Evolutionary conservation across 2,113 vertebrate genomes (phyloP).

Genomic region (Alligator mississippiensis): DNA sequence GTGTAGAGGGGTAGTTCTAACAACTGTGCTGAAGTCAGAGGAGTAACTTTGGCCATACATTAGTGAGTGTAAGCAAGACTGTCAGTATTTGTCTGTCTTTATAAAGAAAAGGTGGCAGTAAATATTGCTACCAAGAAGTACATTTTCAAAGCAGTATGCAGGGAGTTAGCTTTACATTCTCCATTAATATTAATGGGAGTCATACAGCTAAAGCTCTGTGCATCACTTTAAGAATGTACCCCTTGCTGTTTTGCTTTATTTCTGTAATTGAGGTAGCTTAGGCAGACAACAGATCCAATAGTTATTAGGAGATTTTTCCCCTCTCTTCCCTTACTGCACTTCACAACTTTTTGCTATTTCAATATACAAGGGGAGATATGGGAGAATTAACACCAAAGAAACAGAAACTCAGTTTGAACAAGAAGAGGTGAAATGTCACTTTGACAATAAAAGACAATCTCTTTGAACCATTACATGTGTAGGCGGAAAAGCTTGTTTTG

Average conservation of each 20-base stretch:
- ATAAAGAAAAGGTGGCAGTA: background rate
- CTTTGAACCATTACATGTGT: background rate
- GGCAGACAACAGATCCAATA: background rate
- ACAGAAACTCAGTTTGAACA: background rate
- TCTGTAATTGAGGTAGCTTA: background rate
- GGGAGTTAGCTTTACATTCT: slow-evolving; percentile 1
- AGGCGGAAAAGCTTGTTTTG: background rate
- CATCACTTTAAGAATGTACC: background rate
- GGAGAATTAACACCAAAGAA: background rate
- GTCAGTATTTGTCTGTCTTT: background rate
- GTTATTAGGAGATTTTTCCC: background rate
- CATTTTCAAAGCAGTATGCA: background rate
- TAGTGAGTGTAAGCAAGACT: background rate
- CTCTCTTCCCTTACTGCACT: background rate
- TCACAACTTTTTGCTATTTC: background rate
- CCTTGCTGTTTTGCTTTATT: background rate
- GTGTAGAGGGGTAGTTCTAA: background rate
- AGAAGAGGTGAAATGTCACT: background rate
- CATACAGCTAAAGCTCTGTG: background rate
- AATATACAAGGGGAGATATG: background rate
- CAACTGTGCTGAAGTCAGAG: background rate
- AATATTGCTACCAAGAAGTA: background rate
- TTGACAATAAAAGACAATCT: background rate
- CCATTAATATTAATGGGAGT: background rate
- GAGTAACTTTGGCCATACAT: background rate